Conservation (phyloP, 1,140 invertebrate species). For the Bilobella aurantiaca region DNA sequence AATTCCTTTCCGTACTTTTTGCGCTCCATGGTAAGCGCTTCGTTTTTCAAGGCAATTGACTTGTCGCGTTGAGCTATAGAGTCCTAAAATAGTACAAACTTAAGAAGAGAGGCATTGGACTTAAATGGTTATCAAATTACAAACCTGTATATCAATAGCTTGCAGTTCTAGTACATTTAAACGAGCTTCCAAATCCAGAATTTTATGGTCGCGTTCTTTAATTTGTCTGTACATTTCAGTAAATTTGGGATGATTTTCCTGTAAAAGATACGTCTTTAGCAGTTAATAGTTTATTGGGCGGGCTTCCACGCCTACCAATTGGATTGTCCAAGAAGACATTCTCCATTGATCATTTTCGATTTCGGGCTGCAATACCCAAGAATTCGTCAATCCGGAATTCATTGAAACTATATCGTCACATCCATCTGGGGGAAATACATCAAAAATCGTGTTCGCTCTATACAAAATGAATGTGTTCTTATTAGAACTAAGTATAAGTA, state of each 20-base stretch:
- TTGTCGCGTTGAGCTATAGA: constrained; percentile 21
- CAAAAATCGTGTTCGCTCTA: too few species aligned
- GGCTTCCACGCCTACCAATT: constrained; percentile 5
- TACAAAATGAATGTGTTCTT: neutral
- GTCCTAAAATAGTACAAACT: constrained; percentile 13
- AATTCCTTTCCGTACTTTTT: constrained; percentile 21
- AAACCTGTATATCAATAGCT: constrained; percentile 19
- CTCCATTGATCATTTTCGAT: neutral
- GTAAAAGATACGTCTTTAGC: neutral
- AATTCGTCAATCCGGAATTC: too few species aligned
- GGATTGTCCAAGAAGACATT: neutral
- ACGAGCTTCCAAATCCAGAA: constrained; percentile 19
- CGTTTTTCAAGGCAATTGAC: constrained; percentile 23
- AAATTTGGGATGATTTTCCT: constrained; percentile 24
- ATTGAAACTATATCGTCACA: too few species aligned
- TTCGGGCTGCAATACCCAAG: too few species aligned
- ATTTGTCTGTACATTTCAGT: constrained; percentile 24
- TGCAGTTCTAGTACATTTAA: constrained; percentile 16
- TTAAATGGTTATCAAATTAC: neutral
- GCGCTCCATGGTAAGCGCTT: constrained; percentile 22
- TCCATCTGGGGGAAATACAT: too few species aligned
- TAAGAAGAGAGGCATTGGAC: neutral
- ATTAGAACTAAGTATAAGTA: neutral
- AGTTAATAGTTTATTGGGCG: neutral
- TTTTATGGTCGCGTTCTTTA: constrained; percentile 20